phyloP scores from a whole-genome alignment of 2,797 vertebrate genomes.

The Galaxias olidus region DNA sequence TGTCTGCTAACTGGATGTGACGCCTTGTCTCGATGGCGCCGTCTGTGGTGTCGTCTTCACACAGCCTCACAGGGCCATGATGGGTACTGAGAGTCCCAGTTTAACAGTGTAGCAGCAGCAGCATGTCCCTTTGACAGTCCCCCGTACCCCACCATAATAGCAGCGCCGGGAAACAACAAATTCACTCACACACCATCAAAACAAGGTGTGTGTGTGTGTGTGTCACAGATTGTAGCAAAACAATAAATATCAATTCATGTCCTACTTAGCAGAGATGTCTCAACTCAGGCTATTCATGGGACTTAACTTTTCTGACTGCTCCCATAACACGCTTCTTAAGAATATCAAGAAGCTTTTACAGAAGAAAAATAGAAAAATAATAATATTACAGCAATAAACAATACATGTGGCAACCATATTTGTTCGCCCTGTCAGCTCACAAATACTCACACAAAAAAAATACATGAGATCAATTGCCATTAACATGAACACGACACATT shows the following conservation, averaged over 20 bases:
- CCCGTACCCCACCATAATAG: constrained; percentile 63
- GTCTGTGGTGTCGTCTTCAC: constrained; percentile 73
- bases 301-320: constrained; percentile 70
- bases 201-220: constrained; percentile 52
- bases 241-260: constrained; percentile 67
- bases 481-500: too few relatives aligned
- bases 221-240: constrained; percentile 60
- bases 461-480: too few relatives aligned
- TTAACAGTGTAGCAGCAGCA: constrained; percentile 57
- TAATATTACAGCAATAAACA: not conserved
- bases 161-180: constrained; percentile 63
- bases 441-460: too few relatives aligned
- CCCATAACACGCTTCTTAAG: constrained; percentile 53
- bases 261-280: constrained; percentile 66
- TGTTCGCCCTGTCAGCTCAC: too few relatives aligned
- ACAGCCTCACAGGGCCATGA: constrained; percentile 65
- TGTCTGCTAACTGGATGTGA: constrained; percentile 76
- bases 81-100: constrained; percentile 72
- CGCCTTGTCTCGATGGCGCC: constrained; percentile 63
- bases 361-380: constrained; percentile 55
- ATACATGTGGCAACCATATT: not conserved
- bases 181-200: constrained; percentile 48
- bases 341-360: constrained; percentile 59
- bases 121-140: constrained; percentile 67
- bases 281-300: constrained; percentile 73